Evolutionary conservation across 1,140 invertebrate genomes (phyloP).

Genomic region (Leptestheria dahalacensis): DNA sequence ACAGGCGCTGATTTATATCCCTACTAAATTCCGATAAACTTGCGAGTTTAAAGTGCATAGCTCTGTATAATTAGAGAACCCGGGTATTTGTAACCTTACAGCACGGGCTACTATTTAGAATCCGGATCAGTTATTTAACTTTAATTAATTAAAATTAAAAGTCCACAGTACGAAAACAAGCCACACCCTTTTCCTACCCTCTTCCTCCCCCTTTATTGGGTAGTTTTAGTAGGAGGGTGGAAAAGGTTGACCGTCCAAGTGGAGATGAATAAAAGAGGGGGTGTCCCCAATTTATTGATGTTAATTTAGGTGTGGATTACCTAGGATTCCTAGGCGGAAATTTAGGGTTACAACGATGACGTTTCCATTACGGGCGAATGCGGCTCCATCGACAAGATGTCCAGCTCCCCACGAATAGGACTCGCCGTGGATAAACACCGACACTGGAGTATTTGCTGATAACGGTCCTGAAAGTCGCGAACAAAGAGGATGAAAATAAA

Average conservation of each 20-base stretch:
- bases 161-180: too few relatives aligned
- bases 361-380: slow-evolving; percentile 75
- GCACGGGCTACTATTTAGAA: too few relatives aligned
- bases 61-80: too few relatives aligned
- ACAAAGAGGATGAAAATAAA: too few relatives aligned
- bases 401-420: slow-evolving; percentile 89
- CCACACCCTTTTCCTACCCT: not conserved
- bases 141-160: too few relatives aligned
- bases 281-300: not conserved
- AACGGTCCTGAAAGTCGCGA: not conserved
- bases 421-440: slow-evolving; percentile 88
- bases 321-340: slow-evolving; percentile 87
- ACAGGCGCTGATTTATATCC: too few relatives aligned
- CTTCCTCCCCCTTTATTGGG: not conserved
- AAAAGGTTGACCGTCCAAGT: not conserved
- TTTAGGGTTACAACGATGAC: slow-evolving; percentile 91
- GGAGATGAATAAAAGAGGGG: not conserved
- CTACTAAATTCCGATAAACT: too few relatives aligned
- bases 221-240: not conserved
- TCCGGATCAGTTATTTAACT: too few relatives aligned
- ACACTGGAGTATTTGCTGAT: slow-evolving; percentile 37
- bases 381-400: slow-evolving; percentile 85
- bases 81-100: too few relatives aligned
- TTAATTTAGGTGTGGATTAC: slow-evolving; percentile 35
- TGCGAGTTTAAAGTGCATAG: too few relatives aligned